Evolutionary conservation across 2,888 invertebrate species (phyloP).

Genomic region (Pheosia tremula): DNA sequence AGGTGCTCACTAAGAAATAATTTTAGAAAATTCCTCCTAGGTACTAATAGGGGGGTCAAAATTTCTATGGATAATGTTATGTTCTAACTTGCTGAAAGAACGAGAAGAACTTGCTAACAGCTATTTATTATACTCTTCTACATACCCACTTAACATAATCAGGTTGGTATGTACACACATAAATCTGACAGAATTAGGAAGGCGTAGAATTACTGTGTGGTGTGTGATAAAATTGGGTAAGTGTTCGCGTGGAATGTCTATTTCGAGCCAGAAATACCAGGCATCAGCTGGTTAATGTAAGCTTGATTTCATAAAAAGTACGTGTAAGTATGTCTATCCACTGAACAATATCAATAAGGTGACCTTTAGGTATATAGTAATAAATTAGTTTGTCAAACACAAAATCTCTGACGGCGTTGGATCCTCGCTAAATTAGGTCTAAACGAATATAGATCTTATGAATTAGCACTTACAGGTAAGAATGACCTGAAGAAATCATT

Average conservation of each 20-base stretch:
- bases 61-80: too few species aligned
- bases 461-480: conserved; percentile 70
- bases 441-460: not conserved
- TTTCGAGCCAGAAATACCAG: conserved; percentile 4
- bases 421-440: not conserved
- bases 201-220: conserved; percentile 1
- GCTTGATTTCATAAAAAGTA: not conserved
- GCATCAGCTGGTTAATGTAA: not conserved
- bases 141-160: not conserved
- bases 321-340: not conserved
- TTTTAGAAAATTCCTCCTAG: too few species aligned
- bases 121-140: not conserved
- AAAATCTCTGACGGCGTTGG: not conserved
- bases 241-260: conserved; percentile 7
- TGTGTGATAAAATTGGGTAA: conserved; percentile 3
- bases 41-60: too few species aligned
- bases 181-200: not conserved
- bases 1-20: too few species aligned
- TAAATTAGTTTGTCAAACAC: not conserved
- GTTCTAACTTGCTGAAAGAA: too few species aligned
- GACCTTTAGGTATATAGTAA: too few species aligned
- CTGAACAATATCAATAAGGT: not conserved
- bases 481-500: conserved; percentile 75
- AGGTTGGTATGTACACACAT: not conserved
- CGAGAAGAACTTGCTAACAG: too few species aligned